Percentiles rank a stretch among this genome's conserved stretches.
Evolutionary conservation across 2,888 invertebrate species (phyloP).

Genomic region (Priocnemis perturbator): DNA sequence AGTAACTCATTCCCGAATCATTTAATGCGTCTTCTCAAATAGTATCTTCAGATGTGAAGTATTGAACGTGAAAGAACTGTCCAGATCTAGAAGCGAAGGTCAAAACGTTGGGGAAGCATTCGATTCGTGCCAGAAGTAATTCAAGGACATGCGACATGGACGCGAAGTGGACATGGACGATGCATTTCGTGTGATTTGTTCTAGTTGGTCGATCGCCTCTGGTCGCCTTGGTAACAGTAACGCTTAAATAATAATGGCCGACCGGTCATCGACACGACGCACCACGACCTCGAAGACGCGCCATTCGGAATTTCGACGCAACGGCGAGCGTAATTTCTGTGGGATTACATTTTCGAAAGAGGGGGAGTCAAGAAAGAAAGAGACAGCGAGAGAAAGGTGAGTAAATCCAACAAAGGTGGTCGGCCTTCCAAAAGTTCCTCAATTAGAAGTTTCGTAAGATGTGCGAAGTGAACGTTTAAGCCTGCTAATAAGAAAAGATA

Average conservation of each 20-base stretch:
- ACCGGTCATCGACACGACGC: constrained; percentile 32
- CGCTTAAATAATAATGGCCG: constrained; percentile 40
- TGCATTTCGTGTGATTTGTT: constrained; percentile 22
- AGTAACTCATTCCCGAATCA: too few species aligned
- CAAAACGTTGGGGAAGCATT: too few species aligned
- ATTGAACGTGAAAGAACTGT: too few species aligned
- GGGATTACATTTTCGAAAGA: constrained; percentile 5
- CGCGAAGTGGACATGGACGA: background rate
- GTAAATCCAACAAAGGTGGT: too few species aligned
- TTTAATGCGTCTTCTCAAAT: too few species aligned
- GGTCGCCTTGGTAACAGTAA: constrained; percentile 40
- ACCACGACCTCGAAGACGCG: constrained; percentile 27
- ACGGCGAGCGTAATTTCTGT: constrained; percentile 18
- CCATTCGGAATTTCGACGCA: constrained; percentile 36
- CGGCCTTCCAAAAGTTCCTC: too few species aligned
- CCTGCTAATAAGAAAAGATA: too few species aligned
- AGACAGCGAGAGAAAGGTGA: background rate
- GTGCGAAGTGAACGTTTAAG: constrained; percentile 3
- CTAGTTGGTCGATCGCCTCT: constrained; percentile 31
- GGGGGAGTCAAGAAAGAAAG: too few species aligned
- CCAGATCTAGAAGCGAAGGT: too few species aligned
- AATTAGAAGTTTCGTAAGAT: background rate
- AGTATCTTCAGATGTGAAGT: too few species aligned
- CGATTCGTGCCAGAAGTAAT: constrained; percentile 3
- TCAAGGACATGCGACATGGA: background rate